Evolutionary conservation across 2,888 invertebrate genomes (phyloP).

Genomic region (Cheilosia grossa): DNA sequence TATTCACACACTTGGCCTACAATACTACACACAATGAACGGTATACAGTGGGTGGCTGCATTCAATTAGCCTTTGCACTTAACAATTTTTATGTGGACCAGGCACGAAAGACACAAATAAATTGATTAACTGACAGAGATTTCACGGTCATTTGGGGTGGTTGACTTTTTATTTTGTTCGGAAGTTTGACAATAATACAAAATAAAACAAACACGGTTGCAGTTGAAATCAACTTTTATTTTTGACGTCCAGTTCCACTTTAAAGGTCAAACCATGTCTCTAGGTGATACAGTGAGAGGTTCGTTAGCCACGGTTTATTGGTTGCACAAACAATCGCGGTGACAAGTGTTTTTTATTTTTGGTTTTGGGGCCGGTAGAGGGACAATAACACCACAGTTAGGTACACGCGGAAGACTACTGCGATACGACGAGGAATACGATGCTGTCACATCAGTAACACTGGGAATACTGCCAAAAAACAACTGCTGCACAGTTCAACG

Average conservation of each 20-base stretch:
- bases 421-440: slow-evolving; percentile 40
- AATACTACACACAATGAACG: background rate
- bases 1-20: slow-evolving; percentile 15
- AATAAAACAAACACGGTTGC: slow-evolving; percentile 13
- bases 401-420: slow-evolving; percentile 25
- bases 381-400: slow-evolving; percentile 38
- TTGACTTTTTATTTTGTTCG: slow-evolving; percentile 43
- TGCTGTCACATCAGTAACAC: slow-evolving; percentile 68
- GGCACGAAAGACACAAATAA: slow-evolving; percentile 56
- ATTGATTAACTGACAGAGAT: slow-evolving; percentile 46
- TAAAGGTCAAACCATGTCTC: slow-evolving; percentile 50
- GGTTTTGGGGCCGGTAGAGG: slow-evolving; percentile 21
- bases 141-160: slow-evolving; percentile 57
- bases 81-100: slow-evolving; percentile 36
- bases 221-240: slow-evolving; percentile 56
- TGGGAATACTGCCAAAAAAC: slow-evolving; percentile 73
- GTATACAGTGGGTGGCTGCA: slow-evolving; percentile 35
- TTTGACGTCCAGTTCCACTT: slow-evolving; percentile 51
- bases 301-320: slow-evolving; percentile 65
- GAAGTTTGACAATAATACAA: slow-evolving; percentile 8
- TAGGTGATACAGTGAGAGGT: slow-evolving; percentile 26
- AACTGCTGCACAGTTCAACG: slow-evolving; percentile 55
- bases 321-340: slow-evolving; percentile 23
- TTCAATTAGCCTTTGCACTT: slow-evolving; percentile 65
- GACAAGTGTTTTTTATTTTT: slow-evolving; percentile 37